phyloP scores from a whole-genome alignment of 2,888 invertebrate genomes.

The Helicoverpa assulta region DNA sequence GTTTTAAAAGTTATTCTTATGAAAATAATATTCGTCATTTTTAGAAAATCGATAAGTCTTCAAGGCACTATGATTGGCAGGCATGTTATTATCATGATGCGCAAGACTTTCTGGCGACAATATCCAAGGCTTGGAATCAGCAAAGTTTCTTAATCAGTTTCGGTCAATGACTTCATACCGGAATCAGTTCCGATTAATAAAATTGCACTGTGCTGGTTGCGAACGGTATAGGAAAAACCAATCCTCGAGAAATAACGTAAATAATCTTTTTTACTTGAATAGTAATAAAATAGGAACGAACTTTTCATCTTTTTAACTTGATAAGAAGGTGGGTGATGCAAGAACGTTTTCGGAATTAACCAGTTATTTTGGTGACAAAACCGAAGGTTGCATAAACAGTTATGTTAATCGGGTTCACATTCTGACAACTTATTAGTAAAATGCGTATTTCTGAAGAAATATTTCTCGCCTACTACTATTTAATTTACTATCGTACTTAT shows the following conservation, averaged over 20 bases:
- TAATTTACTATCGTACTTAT: conserved; percentile 10
- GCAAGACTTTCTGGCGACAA: neutral
- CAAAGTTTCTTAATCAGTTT: neutral
- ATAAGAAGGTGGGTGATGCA: too few relatives aligned
- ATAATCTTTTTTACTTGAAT: neutral
- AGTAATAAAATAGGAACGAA: too few relatives aligned
- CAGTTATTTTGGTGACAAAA: neutral
- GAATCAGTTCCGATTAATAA: neutral
- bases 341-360: too few relatives aligned
- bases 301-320: too few relatives aligned
- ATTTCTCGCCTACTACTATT: neutral
- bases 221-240: neutral
- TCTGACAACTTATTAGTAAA: neutral
- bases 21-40: neutral
- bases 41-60: neutral
- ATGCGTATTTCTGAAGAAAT: neutral
- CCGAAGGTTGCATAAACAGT: neutral
- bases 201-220: neutral
- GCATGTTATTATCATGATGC: neutral
- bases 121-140: neutral
- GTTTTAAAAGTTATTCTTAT: too few relatives aligned
- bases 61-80: neutral
- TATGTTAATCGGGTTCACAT: neutral
- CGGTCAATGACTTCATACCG: neutral
- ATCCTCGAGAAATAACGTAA: neutral